Conservation (phyloP, 2,888 invertebrate species). For the Lissocephala sabroskyi region DNA sequence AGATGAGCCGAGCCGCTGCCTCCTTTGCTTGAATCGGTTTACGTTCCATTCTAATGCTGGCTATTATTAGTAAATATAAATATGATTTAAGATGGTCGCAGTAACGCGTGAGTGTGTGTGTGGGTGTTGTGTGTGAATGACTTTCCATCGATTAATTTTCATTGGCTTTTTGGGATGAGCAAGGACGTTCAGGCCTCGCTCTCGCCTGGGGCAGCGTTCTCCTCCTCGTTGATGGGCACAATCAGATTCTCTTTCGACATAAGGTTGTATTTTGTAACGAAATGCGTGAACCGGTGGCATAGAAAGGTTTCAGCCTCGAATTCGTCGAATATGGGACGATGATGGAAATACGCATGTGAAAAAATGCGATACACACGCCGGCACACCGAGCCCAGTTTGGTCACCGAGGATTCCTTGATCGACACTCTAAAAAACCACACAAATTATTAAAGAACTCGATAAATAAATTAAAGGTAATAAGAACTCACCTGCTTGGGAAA, state of each 20-base stretch:
- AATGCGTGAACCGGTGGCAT: constrained; percentile 96
- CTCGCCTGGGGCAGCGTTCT: constrained; percentile 74
- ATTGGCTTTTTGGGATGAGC: constrained; percentile 3
- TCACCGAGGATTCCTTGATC: constrained; percentile 98
- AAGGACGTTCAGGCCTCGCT: constrained; percentile 73
- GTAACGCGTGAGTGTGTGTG: constrained; percentile 27
- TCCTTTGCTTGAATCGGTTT: background rate
- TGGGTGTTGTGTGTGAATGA: constrained; percentile 8
- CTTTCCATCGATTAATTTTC: too few relatives aligned
- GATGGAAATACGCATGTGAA: constrained; percentile 99
- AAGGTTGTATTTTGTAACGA: constrained; percentile 98
- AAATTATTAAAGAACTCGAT: too few relatives aligned
- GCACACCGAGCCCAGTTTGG: constrained; percentile 98
- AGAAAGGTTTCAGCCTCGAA: constrained; percentile 97
- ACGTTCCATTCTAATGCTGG: constrained; percentile 34
- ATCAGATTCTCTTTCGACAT: constrained; percentile 99
- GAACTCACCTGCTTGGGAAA: constrained; percentile 93
- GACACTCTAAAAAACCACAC: constrained; percentile 83
- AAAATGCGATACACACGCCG: constrained; percentile 99
- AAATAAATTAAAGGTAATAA: too few relatives aligned
- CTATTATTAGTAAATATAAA: constrained; percentile 55
- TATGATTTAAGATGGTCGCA: constrained; percentile 29
- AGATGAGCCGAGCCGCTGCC: background rate
- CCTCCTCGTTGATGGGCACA: constrained; percentile 94
- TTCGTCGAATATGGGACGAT: constrained; percentile 95